Evolutionary conservation across 1,140 invertebrate genomes (phyloP).

Genomic region (Mylabris phalerata): DNA sequence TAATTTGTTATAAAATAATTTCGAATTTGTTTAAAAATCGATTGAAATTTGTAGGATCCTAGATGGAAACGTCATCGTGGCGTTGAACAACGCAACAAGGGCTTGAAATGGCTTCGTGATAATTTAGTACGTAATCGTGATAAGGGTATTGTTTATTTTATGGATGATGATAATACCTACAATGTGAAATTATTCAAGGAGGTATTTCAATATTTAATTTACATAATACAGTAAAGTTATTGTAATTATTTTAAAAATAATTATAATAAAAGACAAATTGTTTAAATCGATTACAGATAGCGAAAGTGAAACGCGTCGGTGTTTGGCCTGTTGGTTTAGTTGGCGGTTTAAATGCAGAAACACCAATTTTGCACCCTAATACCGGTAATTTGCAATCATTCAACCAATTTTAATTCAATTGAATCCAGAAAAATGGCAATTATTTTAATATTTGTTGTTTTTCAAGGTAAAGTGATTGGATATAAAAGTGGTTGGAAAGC

Average conservation of each 20-base stretch:
- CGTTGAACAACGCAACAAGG: constrained; percentile 89
- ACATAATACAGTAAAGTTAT: too few relatives aligned
- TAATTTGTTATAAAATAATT: too few relatives aligned
- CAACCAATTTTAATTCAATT: too few relatives aligned
- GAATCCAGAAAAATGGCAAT: too few relatives aligned
- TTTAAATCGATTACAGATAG: constrained; percentile 55
- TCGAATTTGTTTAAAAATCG: too few relatives aligned
- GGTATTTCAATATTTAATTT: constrained; percentile 45
- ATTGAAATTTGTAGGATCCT: constrained; percentile 49
- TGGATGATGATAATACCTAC: constrained; percentile 98
- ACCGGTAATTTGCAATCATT: constrained; percentile 47
- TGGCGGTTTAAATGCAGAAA: constrained; percentile 81
- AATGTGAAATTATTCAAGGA: constrained; percentile 84
- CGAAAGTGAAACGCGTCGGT: constrained; percentile 77
- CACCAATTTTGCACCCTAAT: constrained; percentile 60
- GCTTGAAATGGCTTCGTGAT: constrained; percentile 76
- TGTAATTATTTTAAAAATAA: not conserved
- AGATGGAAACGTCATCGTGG: constrained; percentile 90
- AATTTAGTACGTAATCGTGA: constrained; percentile 53
- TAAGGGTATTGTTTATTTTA: constrained; percentile 89
- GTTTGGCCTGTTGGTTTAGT: constrained; percentile 97
- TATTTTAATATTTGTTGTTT: too few relatives aligned
- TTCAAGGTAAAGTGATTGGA: constrained; percentile 53
- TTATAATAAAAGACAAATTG: constrained; percentile 7
- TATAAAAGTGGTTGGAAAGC: constrained; percentile 84